A percentile compares a stretch with the other conserved stretches of the same genome.
These are phyloP conservation scores for Apodemus agrarius DNA, from an alignment of 2,797 vertebrate genomes.

Conservation along the genomic window DNA sequence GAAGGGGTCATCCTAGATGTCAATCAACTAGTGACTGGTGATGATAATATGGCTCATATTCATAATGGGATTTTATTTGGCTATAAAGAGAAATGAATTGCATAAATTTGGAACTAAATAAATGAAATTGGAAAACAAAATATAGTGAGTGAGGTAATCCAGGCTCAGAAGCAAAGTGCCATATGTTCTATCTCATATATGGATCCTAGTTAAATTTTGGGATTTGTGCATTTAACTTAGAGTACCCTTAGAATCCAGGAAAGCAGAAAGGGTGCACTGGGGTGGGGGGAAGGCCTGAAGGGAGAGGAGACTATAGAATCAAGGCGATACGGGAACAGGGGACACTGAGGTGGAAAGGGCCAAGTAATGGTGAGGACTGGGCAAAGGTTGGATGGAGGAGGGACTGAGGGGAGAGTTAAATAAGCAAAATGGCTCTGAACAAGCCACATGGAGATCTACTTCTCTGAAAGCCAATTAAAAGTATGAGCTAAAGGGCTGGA, in stretches of 20 bases:
- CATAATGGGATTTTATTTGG: neutral
- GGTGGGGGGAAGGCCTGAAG: neutral
- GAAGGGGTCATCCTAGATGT: neutral
- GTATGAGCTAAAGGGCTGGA: neutral
- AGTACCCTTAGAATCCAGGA: neutral
- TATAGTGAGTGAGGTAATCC: neutral
- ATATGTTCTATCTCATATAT: neutral
- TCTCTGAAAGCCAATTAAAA: neutral
- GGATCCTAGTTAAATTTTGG: neutral
- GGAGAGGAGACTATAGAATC: neutral
- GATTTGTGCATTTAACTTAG: neutral
- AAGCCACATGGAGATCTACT: neutral
- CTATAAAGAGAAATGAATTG: neutral
- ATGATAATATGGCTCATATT: neutral
- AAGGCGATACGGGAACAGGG: neutral
- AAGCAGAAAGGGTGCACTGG: neutral
- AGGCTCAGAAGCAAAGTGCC: neutral
- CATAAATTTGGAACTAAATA: neutral
- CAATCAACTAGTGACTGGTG: neutral
- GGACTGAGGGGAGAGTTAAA: neutral
- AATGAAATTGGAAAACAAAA: neutral
- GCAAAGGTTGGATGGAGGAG: too few species aligned
- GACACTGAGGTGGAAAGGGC: neutral
- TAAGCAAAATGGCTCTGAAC: neutral
- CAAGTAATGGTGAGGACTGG: too few species aligned